Percentiles rank a stretch among this genome's conserved stretches.
Conservation (phyloP, 2,113 vertebrate species). For the Calyptommatus sinebrachiatus region DNA sequence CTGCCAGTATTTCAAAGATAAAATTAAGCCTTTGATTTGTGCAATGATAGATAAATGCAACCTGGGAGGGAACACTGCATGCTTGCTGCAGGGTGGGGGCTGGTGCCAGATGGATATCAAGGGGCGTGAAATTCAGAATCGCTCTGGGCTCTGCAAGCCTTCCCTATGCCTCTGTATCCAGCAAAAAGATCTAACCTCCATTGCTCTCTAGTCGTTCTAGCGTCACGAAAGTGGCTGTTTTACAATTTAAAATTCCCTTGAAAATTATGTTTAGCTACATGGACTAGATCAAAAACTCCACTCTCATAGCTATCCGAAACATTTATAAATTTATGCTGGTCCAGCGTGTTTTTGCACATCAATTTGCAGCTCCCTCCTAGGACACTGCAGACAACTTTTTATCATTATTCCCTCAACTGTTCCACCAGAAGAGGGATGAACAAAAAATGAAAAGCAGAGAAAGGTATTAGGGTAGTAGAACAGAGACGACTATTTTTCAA, state of each 20-base stretch:
- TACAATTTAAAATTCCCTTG: background rate
- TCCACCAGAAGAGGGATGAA: background rate
- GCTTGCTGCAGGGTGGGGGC: too few species aligned
- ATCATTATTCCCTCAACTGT: background rate
- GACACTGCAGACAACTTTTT: background rate
- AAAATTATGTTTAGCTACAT: conserved; percentile 6
- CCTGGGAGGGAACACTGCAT: too few species aligned
- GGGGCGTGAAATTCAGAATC: too few species aligned
- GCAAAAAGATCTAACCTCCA: background rate
- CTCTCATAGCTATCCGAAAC: conserved; percentile 1
- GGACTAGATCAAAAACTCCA: conserved; percentile 14
- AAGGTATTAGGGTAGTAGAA: too few species aligned
- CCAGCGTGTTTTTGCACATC: background rate
- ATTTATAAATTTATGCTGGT: conserved; percentile 6
- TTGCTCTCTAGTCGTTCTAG: background rate
- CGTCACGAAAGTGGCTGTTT: background rate
- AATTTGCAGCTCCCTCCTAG: background rate
- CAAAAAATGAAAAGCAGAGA: background rate
- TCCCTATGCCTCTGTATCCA: too few species aligned
- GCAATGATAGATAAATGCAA: too few species aligned
- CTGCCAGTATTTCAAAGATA: too few species aligned
- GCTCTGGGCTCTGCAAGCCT: too few species aligned
- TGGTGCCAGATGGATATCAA: too few species aligned
- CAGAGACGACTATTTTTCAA: background rate
- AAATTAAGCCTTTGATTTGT: too few species aligned